phyloP scores from a whole-genome alignment of 1,140 invertebrate genomes.

The Panulirus ornatus region DNA sequence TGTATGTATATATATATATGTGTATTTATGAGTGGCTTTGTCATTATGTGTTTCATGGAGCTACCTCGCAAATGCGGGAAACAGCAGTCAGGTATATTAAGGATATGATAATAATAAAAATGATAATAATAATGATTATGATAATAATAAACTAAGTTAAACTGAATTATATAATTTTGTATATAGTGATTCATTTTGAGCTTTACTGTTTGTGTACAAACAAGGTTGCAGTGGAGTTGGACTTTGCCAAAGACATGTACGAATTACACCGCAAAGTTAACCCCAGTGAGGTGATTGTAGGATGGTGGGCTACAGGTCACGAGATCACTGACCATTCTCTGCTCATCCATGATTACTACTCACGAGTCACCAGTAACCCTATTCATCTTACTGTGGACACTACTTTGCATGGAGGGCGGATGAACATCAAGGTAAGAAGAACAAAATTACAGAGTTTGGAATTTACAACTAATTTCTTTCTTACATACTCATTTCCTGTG shows the following conservation, averaged over 20 bases:
- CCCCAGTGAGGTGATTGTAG: conserved; percentile 93
- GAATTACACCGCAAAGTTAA: conserved; percentile 96
- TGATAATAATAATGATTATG: too few species aligned
- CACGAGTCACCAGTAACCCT: conserved; percentile 94
- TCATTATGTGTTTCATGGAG: too few species aligned
- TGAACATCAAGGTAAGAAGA: conserved; percentile 79
- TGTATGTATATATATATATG: too few species aligned
- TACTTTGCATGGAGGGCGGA: conserved; percentile 86
- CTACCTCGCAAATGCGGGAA: too few species aligned
- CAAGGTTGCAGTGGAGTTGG: conserved; percentile 96
- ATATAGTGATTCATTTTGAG: too few species aligned
- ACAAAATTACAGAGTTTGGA: background rate
- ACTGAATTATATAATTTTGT: too few species aligned
- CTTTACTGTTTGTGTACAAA: conserved; percentile 58
- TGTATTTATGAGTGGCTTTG: too few species aligned
- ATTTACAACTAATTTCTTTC: too few species aligned
- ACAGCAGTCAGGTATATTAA: too few species aligned
- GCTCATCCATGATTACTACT: conserved; percentile 98
- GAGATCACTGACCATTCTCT: conserved; percentile 98
- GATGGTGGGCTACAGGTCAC: conserved; percentile 98
- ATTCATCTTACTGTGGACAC: conserved; percentile 97
- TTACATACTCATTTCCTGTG: too few species aligned
- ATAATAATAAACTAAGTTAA: too few species aligned
- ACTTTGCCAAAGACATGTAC: conserved; percentile 96
- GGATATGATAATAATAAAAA: too few species aligned